Evolutionary conservation across 2,113 vertebrate genomes (phyloP), one percentile per base, ranked within the genome.

Genomic region (Typhlomys cinereus): DNA sequence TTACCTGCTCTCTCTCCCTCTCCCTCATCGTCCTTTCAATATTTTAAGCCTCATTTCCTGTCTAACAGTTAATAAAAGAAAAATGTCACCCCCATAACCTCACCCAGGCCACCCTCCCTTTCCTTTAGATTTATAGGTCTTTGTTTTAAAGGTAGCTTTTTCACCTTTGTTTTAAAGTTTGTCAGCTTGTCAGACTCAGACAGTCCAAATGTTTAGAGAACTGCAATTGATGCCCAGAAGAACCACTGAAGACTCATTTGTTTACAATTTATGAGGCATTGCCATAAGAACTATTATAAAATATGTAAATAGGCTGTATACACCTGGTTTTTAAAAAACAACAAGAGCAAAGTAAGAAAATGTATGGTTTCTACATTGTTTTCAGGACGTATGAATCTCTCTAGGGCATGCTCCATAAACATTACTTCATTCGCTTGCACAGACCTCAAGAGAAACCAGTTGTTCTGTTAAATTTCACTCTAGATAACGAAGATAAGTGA

Each of bases 21-120:
- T 96, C 92, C 95, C 83, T 71, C 96, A 96, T 94, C 88, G 85
- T 97, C 96, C 97, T 94, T 96, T 97, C 97, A 97, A 94, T 96
- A 95, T 95, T 96, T 97, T 96, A 96, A 98, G 93, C 90, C 95
- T 98, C 96, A 98, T 98, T 98, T 98, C 98, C 98, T 97, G 94
- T 84, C 87, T 97, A 97, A 76, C 97, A 98, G 97, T 97, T 98
- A 98, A 97, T 98, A 98, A 98, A 98, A 98, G 92, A 95, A 97
- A 97, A 96, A 46, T 92, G 80, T 90, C 71, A 87, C 94, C 85
- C 71, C n/a, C 4, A 76, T 88, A 93, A 90, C 86, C 75, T 92
- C 54, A 71, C 46, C n/a, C 69, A 85, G 90, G 73, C 88, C 88
- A 95, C 91, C 83, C 41, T 86, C 62, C 86, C 10, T 2, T 96